A percentile compares a stretch with the other conserved stretches of the same genome.
These are phyloP conservation scores for Panzeria rudis DNA, from an alignment of 2,888 invertebrate genomes.

Conservation along the genomic window DNA sequence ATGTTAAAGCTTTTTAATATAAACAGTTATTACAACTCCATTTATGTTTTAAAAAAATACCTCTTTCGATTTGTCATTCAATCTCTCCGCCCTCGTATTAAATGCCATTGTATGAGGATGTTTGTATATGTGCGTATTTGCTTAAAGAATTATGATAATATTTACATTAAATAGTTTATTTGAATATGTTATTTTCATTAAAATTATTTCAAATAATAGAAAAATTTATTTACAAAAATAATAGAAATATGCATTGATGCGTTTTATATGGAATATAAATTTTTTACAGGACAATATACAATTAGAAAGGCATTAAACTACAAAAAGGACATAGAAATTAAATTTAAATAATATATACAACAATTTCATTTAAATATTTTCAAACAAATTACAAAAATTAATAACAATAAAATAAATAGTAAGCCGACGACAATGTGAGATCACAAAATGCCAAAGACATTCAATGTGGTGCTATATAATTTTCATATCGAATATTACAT, in stretches of 20 bases:
- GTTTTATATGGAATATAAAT: neutral
- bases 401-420: neutral
- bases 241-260: conserved; percentile 13
- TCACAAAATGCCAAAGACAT: no score
- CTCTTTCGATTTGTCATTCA: neutral
- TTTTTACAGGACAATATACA: conserved; percentile 9
- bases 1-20: neutral
- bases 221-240: conserved; percentile 50
- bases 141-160: conserved; percentile 33
- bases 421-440: no score
- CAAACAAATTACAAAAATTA: neutral
- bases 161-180: conserved; percentile 46
- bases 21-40: no score
- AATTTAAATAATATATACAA: neutral
- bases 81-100: neutral
- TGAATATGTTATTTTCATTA: conserved; percentile 43
- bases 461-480: no score
- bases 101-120: neutral
- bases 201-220: conserved; percentile 45
- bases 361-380: neutral
- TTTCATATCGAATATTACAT: no score
- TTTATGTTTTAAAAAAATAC: neutral
- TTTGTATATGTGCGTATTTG: conserved; percentile 3
- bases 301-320: neutral
- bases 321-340: neutral